Evolutionary conservation across 2,113 vertebrate species (phyloP).

Genomic region (Puffinus mauretanicus): DNA sequence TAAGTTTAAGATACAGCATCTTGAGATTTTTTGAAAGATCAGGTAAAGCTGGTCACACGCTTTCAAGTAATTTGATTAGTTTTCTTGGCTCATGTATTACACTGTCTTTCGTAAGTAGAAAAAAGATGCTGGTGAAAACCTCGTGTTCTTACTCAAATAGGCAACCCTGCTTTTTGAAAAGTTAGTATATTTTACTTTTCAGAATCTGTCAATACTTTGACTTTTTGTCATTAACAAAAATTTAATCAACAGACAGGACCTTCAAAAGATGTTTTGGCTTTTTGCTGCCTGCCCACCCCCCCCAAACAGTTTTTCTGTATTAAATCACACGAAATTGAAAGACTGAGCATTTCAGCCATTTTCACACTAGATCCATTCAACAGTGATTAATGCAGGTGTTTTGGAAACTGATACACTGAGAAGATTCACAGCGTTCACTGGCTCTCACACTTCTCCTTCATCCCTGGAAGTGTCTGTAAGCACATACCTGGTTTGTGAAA

Average conservation of each 20-base stretch:
- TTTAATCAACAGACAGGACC: not conserved
- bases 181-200: not conserved
- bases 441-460: constrained; percentile 25
- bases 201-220: not conserved
- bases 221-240: not conserved
- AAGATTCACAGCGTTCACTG: constrained; percentile 34
- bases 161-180: not conserved
- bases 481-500: not conserved
- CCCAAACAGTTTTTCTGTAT: not conserved
- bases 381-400: constrained; percentile 31
- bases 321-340: not conserved
- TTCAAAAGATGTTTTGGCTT: not conserved
- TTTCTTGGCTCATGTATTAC: not conserved
- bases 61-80: not conserved
- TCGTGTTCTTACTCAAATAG: not conserved
- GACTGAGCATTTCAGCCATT: not conserved
- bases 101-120: not conserved
- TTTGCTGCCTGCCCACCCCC: no score
- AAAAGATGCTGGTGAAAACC: not conserved
- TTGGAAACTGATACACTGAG: constrained; percentile 30
- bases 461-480: not conserved
- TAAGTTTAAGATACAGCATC: not conserved
- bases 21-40: not conserved
- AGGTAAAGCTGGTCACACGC: not conserved
- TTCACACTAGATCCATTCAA: not conserved